These are phyloP conservation scores for Amblyraja radiata DNA, from an alignment of 2,797 vertebrate species.

Conservation along the genomic window DNA sequence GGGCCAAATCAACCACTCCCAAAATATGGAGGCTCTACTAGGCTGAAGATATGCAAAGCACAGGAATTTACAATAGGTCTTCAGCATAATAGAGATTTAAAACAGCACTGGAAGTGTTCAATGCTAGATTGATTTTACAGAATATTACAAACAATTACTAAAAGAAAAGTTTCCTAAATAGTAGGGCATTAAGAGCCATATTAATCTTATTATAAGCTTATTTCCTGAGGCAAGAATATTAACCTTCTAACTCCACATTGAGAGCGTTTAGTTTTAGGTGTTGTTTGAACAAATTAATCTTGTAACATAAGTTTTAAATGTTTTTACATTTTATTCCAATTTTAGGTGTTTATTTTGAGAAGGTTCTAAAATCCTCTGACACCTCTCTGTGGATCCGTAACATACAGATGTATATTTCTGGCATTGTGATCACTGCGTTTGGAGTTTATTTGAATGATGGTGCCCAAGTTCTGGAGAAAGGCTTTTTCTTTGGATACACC, in stretches of 20 bases:
- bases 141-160: neutral
- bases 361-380: slow-evolving; percentile 92
- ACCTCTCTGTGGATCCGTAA: slow-evolving; percentile 98
- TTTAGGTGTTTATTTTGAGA: slow-evolving; percentile 95
- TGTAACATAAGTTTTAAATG: neutral
- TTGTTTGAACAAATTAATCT: neutral
- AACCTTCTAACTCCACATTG: neutral
- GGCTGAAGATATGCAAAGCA: neutral
- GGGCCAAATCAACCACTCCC: neutral
- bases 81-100: neutral
- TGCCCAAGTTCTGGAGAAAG: slow-evolving; percentile 71
- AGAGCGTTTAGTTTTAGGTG: neutral
- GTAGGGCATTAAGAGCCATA: neutral
- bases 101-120: neutral
- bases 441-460: slow-evolving; percentile 77
- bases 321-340: slow-evolving; percentile 42
- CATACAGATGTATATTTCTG: slow-evolving; percentile 96
- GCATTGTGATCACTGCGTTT: slow-evolving; percentile 76
- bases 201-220: too few relatives aligned
- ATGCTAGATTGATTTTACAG: neutral
- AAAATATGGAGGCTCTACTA: neutral
- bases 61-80: too few relatives aligned
- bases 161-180: neutral
- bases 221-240: neutral
- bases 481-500: slow-evolving; percentile 91